phyloP scores from a whole-genome alignment of 2,888 invertebrate species.

The Melanophora roralis region DNA sequence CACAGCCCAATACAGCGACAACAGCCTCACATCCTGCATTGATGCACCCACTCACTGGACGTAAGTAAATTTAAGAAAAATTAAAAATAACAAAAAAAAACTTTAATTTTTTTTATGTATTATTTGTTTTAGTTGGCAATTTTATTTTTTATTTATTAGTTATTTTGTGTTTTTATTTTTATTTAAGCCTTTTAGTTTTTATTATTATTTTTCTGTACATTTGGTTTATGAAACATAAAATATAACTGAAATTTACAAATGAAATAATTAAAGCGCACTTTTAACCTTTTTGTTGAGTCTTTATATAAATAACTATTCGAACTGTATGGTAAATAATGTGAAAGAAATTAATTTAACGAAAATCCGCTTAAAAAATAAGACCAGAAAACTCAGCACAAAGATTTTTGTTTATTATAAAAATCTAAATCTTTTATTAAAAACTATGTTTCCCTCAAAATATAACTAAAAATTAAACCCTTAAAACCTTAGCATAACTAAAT shows the following conservation, averaged over 20 bases:
- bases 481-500: conserved; percentile 55
- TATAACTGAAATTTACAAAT: conserved; percentile 39
- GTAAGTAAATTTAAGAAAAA: conserved; percentile 87
- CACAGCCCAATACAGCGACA: conserved; percentile 97
- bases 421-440: conserved; percentile 8
- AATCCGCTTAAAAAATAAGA: conserved; percentile 35
- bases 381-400: conserved; percentile 31
- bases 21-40: conserved; percentile 98
- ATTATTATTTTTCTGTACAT: conserved; percentile 34
- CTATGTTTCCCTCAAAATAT: conserved; percentile 31
- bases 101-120: conserved; percentile 29
- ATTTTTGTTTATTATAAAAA: conserved; percentile 39
- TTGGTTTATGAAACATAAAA: conserved; percentile 55
- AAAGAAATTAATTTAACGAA: conserved; percentile 23
- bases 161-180: conserved; percentile 22
- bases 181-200: conserved; percentile 25
- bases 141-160: conserved; percentile 34
- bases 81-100: conserved; percentile 62
- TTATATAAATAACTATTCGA: conserved; percentile 1
- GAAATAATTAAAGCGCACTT: conserved; percentile 64
- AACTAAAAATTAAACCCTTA: conserved; percentile 40
- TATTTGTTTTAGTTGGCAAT: conserved; percentile 15
- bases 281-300: conserved; percentile 38
- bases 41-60: conserved; percentile 99
- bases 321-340: conserved; percentile 20